A percentile compares a stretch with the other conserved stretches of the same genome.
Conservation (phyloP, 2,113 vertebrate species). For the Meleagris gallopavo region DNA sequence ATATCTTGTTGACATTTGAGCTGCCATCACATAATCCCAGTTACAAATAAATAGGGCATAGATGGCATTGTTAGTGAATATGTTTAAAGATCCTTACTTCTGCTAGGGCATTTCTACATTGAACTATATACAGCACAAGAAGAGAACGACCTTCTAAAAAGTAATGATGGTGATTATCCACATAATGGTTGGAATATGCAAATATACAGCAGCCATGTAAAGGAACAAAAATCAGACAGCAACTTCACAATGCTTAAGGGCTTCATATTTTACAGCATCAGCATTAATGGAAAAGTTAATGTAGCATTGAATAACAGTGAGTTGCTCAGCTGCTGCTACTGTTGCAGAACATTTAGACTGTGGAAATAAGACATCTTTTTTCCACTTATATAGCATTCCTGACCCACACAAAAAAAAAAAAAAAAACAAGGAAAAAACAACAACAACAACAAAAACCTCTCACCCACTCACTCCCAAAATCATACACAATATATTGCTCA, state of each 20-base stretch:
- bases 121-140: constrained; percentile 21
- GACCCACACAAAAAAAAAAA: not conserved
- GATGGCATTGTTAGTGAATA: not conserved
- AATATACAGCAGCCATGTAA: constrained; percentile 46
- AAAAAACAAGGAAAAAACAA: too few species aligned
- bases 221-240: constrained; percentile 69
- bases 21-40: not conserved
- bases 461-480: not conserved
- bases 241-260: constrained; percentile 78
- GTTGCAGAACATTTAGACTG: constrained; percentile 82
- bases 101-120: not conserved
- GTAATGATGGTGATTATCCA: constrained; percentile 30
- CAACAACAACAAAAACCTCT: too few species aligned
- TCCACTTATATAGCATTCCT: constrained; percentile 68
- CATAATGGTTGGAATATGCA: constrained; percentile 41
- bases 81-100: not conserved
- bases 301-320: constrained; percentile 90
- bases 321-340: constrained; percentile 83
- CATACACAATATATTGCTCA: not conserved
- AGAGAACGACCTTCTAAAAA: constrained; percentile 59
- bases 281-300: constrained; percentile 94
- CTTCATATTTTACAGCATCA: constrained; percentile 86
- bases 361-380: constrained; percentile 83
- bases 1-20: not conserved
- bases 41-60: not conserved